Base-by-base conservation (phyloP, 2,113 vertebrate genomes). In the Terrapene triunguis region DNA sequence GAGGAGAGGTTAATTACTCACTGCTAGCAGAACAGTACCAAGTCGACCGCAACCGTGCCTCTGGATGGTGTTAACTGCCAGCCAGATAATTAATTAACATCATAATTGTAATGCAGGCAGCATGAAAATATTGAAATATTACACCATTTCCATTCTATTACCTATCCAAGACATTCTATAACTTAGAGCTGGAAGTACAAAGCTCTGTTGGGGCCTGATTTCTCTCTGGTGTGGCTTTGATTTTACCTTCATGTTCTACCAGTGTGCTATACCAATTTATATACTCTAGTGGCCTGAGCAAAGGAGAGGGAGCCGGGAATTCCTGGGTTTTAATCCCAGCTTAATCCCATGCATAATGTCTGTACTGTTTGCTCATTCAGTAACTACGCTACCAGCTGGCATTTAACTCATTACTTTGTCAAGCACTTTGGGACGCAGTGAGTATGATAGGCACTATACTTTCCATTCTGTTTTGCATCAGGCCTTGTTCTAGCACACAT, bases 1-100 rank as follows among this genome's bases (percentile, higher is more conserved):
- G 97, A 98, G 98, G 97, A 99, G 98, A 99, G 99, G 99, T 99
- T 99, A 99, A 99, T 98, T 98, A 98, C 98, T 98, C 98, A 98
- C 96, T 98, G 97, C 98, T 97, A 96, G 95, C 97, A 97, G 98
- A 98, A 98, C 98, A 98, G 98, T 97, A 97, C 95, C 97, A 98
- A 97, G 97, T 95, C 97, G 96, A 98, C 98, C 97, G 98, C 97
- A 98, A 96, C 97, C 97, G 94, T 97, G 97, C 95, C 98, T 97
- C 94, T 96, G 93, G 97, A 97, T 98, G 97, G 98, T 98, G 98
- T 98, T 98, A 98, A 98, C 98, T 98, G 98, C 97, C 97, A 98
- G 96, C 72, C 92, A 97, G 98, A 98, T 98, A 98, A 98, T 98
- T 98, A 98, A 98, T 99, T 98, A 98, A 98, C 98, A 97, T 98